Percentiles rank a stretch among this genome's conserved stretches.
Conservation (phyloP, 2,888 invertebrate species). For the Zaprionus bogoriensis region DNA sequence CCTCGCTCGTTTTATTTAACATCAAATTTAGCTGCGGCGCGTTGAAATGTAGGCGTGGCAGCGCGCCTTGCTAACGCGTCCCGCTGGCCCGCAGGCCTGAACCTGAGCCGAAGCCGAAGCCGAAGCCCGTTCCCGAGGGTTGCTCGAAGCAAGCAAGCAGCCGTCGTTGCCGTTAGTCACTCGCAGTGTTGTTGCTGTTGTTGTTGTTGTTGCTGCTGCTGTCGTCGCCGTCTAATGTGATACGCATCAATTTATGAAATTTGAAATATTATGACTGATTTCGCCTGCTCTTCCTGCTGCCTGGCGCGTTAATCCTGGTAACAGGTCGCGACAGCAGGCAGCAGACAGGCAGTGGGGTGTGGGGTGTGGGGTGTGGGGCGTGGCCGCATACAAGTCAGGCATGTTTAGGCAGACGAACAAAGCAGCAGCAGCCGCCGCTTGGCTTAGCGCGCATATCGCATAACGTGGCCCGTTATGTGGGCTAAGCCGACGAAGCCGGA, state of each 20-base stretch:
- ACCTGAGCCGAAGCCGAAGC: too few relatives aligned
- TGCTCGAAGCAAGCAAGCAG: conserved; percentile 21
- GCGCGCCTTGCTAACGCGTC: conserved; percentile 4
- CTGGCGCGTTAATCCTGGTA: conserved; percentile 64
- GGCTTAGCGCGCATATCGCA: conserved; percentile 49
- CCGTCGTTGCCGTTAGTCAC: conserved; percentile 50
- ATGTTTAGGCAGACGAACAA: conserved; percentile 42
- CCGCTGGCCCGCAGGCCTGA: too few relatives aligned
- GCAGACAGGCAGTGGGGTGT: background rate
- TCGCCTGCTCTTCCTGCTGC: conserved; percentile 39
- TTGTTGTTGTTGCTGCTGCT: conserved; percentile 11
- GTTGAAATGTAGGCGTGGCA: conserved; percentile 59
- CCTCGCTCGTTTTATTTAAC: conserved; percentile 39
- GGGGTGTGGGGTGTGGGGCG: conserved; percentile 21
- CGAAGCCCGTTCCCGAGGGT: conserved; percentile 66
- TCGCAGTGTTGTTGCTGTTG: conserved; percentile 33
- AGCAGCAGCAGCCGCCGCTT: conserved; percentile 22
- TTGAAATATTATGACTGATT: conserved; percentile 80
- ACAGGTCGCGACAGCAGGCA: conserved; percentile 56
- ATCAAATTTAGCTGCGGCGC: conserved; percentile 39
- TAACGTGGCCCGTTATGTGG: conserved; percentile 58
- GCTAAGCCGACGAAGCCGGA: conserved; percentile 49
- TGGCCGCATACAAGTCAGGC: conserved; percentile 27
- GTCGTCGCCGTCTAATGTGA: conserved; percentile 60
- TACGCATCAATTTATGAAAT: conserved; percentile 79